Base-by-base conservation (phyloP, 2,113 vertebrate genomes). In the Ictalurus punctatus region DNA sequence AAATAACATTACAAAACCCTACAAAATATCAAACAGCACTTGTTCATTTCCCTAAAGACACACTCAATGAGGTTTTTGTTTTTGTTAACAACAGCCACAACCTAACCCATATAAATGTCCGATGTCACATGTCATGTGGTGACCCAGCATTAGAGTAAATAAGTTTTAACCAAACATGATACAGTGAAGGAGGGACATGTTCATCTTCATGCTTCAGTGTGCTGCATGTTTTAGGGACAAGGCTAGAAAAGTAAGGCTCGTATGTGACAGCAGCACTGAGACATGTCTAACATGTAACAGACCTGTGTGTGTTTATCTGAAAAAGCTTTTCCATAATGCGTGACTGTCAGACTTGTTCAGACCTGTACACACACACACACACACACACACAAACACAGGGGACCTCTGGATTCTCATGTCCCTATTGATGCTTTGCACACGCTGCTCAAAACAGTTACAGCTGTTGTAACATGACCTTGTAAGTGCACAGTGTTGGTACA, bases 251-350 rank as follows among this genome's bases (percentile, higher is more conserved):
- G 8, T 85, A 93, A 91, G 69, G 85, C 92, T 91, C 58, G 7
- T 44, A 54, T 74, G 83, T 48, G 37, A 48, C n/a, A 78, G 56
- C 86, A 91, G 83, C 90, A 92, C 89, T 91, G 90, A 91, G 84
- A 86, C 93, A 94, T 93, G 91, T 90, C 89, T 86, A 56, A 80
- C 44, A 52, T 78, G 40, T 79, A n/a, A 79, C 44, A 0, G 23
- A 2, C 76, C 37, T n/a, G 44, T 52, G 23, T 79, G 73, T 76
- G 73, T 76, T 23, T 79, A 25, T 16, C 37, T n/a, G 17, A 58
- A 30, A 40, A 69, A 48, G 25, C 27, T 84, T 84, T 84, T 69
- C 63, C 65, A 14, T 85, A 6, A 9, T 85, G 84, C 27, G n/a
- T 71, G 17, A 85, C 40, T 71, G 65, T 71, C 65, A 71, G 63